These are phyloP conservation scores for Cheilosia urbana DNA, from an alignment of 2,888 invertebrate genomes.

Conservation along the genomic window DNA sequence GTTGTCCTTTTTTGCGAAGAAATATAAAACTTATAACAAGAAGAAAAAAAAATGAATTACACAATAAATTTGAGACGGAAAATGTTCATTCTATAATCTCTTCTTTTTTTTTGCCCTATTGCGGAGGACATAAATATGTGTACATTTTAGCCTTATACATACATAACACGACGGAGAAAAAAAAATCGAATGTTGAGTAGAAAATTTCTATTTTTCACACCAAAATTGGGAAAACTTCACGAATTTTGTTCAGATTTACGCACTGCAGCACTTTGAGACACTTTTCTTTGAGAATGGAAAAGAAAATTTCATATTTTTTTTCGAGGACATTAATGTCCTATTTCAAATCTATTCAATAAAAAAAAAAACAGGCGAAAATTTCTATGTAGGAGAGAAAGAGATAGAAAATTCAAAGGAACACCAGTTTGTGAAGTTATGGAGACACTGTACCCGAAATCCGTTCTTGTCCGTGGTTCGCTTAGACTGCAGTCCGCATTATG, in stretches of 20 bases:
- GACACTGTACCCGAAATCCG: slow-evolving; percentile 83
- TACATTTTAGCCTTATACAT: slow-evolving; percentile 72
- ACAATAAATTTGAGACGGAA: slow-evolving; percentile 61
- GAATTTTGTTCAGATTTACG: slow-evolving; percentile 34
- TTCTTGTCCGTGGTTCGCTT: slow-evolving; percentile 84
- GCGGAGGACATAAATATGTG: slow-evolving; percentile 74
- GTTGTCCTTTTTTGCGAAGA: neutral
- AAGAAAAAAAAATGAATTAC: slow-evolving; percentile 51
- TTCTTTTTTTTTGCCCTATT: slow-evolving; percentile 55
- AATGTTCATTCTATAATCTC: slow-evolving; percentile 50
- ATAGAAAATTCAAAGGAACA: slow-evolving; percentile 64
- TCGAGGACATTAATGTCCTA: slow-evolving; percentile 19
- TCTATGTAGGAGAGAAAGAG: slow-evolving; percentile 64
- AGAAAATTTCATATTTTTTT: slow-evolving; percentile 32
- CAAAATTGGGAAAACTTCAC: slow-evolving; percentile 13
- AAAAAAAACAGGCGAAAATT: slow-evolving; percentile 23
- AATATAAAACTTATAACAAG: neutral
- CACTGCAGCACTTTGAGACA: slow-evolving; percentile 18
- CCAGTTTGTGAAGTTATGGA: slow-evolving; percentile 66
- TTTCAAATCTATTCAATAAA: slow-evolving; percentile 42
- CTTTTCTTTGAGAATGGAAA: slow-evolving; percentile 35
- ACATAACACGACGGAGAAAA: slow-evolving; percentile 66
- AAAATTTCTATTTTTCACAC: slow-evolving; percentile 59
- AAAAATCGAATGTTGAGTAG: slow-evolving; percentile 66
- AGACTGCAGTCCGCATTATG: slow-evolving; percentile 83